Evolutionary conservation across 2,113 vertebrate genomes (phyloP).

Genomic region (Phodopus roborovskii): DNA sequence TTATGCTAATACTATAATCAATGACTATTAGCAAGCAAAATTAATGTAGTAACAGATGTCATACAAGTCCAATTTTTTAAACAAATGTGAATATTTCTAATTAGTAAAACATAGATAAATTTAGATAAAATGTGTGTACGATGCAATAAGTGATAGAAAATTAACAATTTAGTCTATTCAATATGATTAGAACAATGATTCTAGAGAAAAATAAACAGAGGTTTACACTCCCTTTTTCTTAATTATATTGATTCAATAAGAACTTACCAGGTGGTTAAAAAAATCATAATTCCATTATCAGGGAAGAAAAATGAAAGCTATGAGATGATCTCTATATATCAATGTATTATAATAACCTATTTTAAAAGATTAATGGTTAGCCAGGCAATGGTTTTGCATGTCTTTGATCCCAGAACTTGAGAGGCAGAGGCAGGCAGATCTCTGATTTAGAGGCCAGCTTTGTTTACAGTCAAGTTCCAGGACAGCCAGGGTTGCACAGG

Average conservation of each 20-base stretch:
- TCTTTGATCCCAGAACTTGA: too few species aligned
- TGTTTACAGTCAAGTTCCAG: too few species aligned
- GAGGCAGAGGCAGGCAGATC: too few species aligned
- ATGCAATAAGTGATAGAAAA: not conserved
- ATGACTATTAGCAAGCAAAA: not conserved
- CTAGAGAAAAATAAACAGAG: not conserved
- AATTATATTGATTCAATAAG: too few species aligned
- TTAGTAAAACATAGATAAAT: not conserved
- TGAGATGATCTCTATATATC: not conserved
- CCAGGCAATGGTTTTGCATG: too few species aligned
- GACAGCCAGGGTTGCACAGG: too few species aligned
- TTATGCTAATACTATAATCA: not conserved
- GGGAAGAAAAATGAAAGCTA: not conserved
- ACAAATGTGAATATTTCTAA: not conserved
- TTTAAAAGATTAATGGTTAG: not conserved
- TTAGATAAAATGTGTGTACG: not conserved
- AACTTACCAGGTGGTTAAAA: not conserved
- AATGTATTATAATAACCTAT: not conserved
- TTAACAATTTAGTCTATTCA: not conserved
- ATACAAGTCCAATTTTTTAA: not conserved
- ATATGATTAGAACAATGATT: not conserved
- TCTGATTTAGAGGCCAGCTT: too few species aligned
- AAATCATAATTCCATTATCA: not conserved
- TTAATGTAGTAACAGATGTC: not conserved
- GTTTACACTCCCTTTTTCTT: not conserved